A percentile compares a stretch with the other conserved stretches of the same genome.
phyloP scores from a whole-genome alignment of 2,113 vertebrate genomes.

The Gadus chalcogrammus region DNA sequence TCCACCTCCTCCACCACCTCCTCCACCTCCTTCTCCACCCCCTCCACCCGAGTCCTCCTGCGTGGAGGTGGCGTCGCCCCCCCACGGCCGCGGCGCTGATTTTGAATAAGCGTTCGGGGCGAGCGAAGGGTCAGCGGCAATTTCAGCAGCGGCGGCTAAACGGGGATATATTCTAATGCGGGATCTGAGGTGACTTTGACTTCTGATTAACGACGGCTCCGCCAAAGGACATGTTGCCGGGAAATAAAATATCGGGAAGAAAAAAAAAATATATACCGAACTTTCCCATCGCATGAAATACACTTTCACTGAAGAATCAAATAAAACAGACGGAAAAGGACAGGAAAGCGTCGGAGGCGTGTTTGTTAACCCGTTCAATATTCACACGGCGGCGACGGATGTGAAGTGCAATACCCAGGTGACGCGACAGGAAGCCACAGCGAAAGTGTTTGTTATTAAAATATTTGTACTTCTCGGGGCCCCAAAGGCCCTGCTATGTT shows the following conservation, averaged over 20 bases:
- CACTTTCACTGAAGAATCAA: constrained; percentile 42
- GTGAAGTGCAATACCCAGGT: constrained; percentile 62
- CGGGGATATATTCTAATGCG: constrained; percentile 69
- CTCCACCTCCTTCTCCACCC: no score
- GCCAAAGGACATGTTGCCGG: constrained; percentile 66
- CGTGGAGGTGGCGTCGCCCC: constrained; percentile 66
- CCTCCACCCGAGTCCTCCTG: constrained; percentile 32
- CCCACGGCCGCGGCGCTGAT: constrained; percentile 64
- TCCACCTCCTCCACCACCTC: no score
- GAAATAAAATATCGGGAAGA: constrained; percentile 21
- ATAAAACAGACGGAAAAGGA: constrained; percentile 29
- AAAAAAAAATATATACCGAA: constrained; percentile 10
- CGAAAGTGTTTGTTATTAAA: constrained; percentile 72
- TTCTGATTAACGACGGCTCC: constrained; percentile 72
- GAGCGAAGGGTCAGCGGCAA: constrained; percentile 63
- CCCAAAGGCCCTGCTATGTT: constrained; percentile 50
- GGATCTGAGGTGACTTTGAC: constrained; percentile 74
- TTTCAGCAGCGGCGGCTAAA: constrained; percentile 68
- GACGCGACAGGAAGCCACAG: constrained; percentile 35
- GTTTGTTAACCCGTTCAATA: constrained; percentile 44
- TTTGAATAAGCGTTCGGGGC: constrained; percentile 72
- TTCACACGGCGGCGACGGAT: constrained; percentile 24
- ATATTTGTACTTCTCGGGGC: constrained; percentile 68
- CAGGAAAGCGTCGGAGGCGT: constrained; percentile 26
- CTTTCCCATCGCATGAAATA: constrained; percentile 57